phyloP scores from a whole-genome alignment of 1,140 invertebrate genomes.

The Drosophila pandora region DNA sequence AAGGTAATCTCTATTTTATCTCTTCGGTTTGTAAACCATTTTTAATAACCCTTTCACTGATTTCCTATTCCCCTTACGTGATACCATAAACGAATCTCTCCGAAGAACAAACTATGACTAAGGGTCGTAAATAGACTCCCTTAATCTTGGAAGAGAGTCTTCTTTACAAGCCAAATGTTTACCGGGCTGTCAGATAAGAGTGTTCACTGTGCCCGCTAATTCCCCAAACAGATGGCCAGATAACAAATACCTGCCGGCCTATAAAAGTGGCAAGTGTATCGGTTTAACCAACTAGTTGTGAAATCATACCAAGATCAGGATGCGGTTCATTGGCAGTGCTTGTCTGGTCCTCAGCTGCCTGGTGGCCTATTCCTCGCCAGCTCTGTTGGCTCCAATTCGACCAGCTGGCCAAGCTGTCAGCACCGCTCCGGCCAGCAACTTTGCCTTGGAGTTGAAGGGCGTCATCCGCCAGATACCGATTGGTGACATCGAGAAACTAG shows the following conservation, averaged over 20 bases:
- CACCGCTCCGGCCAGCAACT: slow-evolving; percentile 18
- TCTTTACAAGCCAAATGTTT: slow-evolving; percentile 18
- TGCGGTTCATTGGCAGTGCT: slow-evolving; percentile 19
- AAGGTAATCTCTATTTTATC: neutral
- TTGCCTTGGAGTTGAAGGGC: slow-evolving; percentile 57
- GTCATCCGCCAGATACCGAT: slow-evolving; percentile 52
- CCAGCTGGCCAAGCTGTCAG: neutral
- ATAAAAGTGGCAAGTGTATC: slow-evolving; percentile 26
- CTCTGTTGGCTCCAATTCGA: slow-evolving; percentile 9
- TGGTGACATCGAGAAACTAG: slow-evolving; percentile 49
- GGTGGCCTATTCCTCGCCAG: neutral
- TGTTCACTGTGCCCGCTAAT: slow-evolving; percentile 23
- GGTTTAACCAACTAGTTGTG: slow-evolving; percentile 8
- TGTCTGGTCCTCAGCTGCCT: slow-evolving; percentile 41
- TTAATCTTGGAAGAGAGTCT: slow-evolving; percentile 20
- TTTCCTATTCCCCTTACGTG: slow-evolving; percentile 6
- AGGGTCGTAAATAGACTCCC: slow-evolving; percentile 39
- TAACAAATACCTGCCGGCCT: slow-evolving; percentile 3
- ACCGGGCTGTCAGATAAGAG: slow-evolving; percentile 30
- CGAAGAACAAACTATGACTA: slow-evolving; percentile 19
- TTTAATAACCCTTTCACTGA: neutral
- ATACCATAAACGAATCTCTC: neutral
- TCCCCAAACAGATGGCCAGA: slow-evolving; percentile 25
- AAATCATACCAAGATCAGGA: slow-evolving; percentile 14
- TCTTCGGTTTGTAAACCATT: neutral